These are phyloP conservation scores for Silurus asotus DNA, from an alignment of 2,113 vertebrate species.

Conservation along the genomic window DNA sequence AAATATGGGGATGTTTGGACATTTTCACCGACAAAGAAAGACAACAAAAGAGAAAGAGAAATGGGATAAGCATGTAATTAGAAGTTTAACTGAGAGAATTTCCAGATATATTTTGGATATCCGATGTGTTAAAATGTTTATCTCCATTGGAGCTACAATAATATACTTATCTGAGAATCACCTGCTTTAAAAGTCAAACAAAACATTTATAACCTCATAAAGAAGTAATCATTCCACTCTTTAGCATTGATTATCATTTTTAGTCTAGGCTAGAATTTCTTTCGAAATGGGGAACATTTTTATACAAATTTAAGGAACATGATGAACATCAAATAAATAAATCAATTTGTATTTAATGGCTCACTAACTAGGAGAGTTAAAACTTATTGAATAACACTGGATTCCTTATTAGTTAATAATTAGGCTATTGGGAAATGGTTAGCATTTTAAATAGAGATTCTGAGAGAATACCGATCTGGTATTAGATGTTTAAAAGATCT, in stretches of 20 bases:
- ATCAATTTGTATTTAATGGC: not conserved
- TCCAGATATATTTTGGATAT: slow-evolving; percentile 17
- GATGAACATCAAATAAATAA: no score
- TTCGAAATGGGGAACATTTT: no score
- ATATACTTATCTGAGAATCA: not conserved
- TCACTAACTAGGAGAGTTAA: not conserved
- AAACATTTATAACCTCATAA: slow-evolving; percentile 29
- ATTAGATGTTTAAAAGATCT: slow-evolving; percentile 3
- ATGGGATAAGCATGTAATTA: slow-evolving; percentile 4
- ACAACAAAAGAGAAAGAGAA: not conserved
- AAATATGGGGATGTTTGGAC: slow-evolving; percentile 9
- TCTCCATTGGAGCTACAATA: not conserved
- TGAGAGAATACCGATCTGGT: not conserved
- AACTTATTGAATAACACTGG: not conserved
- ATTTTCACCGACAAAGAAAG: not conserved
- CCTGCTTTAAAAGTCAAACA: slow-evolving; percentile 27
- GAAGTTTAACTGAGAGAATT: slow-evolving; percentile 21
- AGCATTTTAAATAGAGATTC: not conserved
- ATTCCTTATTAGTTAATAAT: not conserved
- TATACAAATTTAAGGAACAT: no score
- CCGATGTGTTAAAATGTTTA: slow-evolving; percentile 10
- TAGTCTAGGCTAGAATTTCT: no score
- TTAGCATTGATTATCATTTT: no score
- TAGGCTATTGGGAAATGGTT: not conserved
- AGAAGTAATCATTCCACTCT: not conserved